These are phyloP conservation scores for Natator depressus DNA, from an alignment of 2,113 vertebrate species.

Conservation along the genomic window DNA sequence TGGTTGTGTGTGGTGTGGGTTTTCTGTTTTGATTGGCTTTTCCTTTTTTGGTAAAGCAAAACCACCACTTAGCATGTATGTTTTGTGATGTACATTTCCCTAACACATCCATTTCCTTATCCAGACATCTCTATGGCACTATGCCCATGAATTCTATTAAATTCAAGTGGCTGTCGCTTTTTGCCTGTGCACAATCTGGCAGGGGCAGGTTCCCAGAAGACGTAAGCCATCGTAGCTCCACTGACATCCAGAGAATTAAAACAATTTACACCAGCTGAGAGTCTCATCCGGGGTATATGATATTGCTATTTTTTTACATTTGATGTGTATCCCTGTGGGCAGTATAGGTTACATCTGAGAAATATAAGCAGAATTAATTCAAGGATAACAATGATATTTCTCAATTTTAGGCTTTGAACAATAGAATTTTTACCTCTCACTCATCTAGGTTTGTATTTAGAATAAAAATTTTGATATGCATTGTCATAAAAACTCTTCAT, in stretches of 20 bases:
- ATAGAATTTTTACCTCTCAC: background rate
- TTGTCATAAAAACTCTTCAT: background rate
- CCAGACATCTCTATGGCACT: slow-evolving; percentile 52
- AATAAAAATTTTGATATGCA: background rate
- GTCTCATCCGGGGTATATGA: background rate
- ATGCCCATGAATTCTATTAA: slow-evolving; percentile 50
- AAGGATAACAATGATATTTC: background rate
- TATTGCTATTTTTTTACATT: background rate
- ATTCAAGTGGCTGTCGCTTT: slow-evolving; percentile 37
- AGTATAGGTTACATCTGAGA: background rate
- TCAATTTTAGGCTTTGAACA: background rate
- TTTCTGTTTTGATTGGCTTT: background rate
- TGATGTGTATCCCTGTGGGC: background rate
- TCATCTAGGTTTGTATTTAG: background rate
- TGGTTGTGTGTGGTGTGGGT: background rate
- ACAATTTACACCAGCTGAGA: background rate
- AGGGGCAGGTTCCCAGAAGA: slow-evolving; percentile 6
- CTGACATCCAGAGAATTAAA: background rate
- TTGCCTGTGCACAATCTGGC: slow-evolving; percentile 1
- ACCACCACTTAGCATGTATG: slow-evolving; percentile 10
- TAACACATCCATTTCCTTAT: slow-evolving; percentile 48
- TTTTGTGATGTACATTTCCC: slow-evolving; percentile 33
- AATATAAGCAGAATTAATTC: background rate
- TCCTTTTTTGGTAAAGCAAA: background rate
- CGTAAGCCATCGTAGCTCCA: background rate